These are phyloP conservation scores for Gavia stellata DNA, from an alignment of 2,113 vertebrate genomes.

Conservation along the genomic window DNA sequence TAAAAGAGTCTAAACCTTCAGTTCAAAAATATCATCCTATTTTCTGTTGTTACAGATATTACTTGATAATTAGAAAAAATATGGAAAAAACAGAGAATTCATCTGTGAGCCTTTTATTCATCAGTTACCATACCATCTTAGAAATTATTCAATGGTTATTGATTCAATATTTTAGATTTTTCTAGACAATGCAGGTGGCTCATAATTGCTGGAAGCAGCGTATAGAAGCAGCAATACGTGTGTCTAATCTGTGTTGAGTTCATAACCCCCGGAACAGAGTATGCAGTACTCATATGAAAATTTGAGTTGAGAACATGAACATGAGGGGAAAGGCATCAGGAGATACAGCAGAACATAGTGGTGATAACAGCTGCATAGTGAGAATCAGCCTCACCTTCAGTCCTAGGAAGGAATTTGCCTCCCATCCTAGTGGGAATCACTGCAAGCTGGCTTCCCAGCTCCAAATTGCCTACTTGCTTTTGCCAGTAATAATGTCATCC, in stretches of 20 bases:
- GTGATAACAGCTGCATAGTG: neutral
- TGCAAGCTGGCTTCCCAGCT: neutral
- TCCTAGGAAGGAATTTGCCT: neutral
- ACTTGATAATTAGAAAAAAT: neutral
- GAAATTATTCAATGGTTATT: neutral
- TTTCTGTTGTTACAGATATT: neutral
- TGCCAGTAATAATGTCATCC: neutral
- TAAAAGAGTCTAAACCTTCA: neutral
- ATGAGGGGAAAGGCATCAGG: rapidly evolving
- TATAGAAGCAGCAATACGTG: rapidly evolving
- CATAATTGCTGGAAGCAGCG: neutral
- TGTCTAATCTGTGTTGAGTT: neutral
- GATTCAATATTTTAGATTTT: neutral
- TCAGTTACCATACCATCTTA: neutral
- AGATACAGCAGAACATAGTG: rapidly evolving
- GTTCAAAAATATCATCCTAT: neutral
- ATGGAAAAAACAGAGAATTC: neutral
- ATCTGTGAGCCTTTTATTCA: neutral
- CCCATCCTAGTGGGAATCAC: neutral
- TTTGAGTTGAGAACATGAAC: no score
- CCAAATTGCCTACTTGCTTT: neutral
- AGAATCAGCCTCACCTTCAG: neutral
- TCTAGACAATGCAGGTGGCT: neutral
- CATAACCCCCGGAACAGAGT: neutral
- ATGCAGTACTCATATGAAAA: rapidly evolving